Conservation (phyloP, 2,888 invertebrate genomes). For the Cantharis flavilabris region DNA sequence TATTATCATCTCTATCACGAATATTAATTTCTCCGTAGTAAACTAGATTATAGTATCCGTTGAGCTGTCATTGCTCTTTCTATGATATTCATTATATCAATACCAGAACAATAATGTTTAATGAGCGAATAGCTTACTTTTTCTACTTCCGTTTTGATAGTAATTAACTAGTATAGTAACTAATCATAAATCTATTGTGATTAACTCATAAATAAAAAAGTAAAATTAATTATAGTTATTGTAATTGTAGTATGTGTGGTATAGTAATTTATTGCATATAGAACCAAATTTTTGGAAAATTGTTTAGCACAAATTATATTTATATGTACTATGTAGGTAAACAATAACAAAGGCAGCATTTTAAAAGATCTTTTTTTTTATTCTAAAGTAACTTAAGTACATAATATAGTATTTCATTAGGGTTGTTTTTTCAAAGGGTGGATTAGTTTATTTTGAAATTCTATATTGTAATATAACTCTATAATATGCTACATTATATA, state of each 20-base stretch:
- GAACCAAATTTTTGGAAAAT: neutral
- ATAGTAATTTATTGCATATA: neutral
- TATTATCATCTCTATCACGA: neutral
- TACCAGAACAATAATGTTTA: conserved; percentile 12
- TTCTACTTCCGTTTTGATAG: conserved; percentile 8
- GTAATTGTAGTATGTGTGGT: neutral
- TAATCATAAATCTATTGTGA: neutral
- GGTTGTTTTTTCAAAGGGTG: neutral
- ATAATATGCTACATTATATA: neutral
- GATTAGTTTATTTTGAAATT: neutral
- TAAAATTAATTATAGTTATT: neutral
- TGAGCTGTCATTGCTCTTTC: neutral
- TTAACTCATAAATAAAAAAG: neutral
- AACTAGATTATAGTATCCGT: neutral
- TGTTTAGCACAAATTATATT: neutral
- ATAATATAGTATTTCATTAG: neutral
- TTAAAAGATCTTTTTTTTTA: neutral
- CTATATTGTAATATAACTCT: neutral
- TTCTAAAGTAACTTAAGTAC: neutral
- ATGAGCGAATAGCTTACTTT: neutral
- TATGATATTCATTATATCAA: neutral
- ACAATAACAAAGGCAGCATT: neutral
- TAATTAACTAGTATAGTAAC: neutral
- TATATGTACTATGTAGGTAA: neutral
- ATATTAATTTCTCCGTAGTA: neutral